phyloP scores from a whole-genome alignment of 2,113 vertebrate genomes.

The Turdus rufiventris region DNA sequence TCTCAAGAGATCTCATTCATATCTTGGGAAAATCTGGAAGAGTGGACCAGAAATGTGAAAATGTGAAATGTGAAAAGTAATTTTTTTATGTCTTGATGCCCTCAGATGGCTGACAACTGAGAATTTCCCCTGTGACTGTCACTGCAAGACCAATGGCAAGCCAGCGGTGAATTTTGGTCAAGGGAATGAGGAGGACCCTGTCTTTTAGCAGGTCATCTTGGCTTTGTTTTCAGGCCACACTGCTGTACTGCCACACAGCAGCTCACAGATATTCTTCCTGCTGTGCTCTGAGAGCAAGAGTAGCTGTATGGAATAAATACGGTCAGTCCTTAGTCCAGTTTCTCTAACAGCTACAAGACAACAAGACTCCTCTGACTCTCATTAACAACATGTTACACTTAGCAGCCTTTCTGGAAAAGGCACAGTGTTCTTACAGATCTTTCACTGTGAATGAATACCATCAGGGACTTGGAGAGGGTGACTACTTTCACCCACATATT shows the following conservation, averaged over 20 bases:
- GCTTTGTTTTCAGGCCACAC: neutral
- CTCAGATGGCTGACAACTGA: neutral
- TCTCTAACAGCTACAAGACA: neutral
- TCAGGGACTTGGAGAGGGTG: neutral
- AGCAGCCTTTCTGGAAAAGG: neutral
- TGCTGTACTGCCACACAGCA: neutral
- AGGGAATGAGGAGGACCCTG: neutral
- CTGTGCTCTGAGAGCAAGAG: neutral
- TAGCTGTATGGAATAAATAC: neutral
- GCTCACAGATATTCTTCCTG: neutral
- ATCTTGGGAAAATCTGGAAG: neutral
- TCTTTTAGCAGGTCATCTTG: neutral
- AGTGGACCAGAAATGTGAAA: neutral
- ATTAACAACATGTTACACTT: neutral
- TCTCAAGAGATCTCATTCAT: neutral
- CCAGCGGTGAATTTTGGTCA: neutral
- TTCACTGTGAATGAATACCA: neutral
- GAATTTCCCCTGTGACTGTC: neutral
- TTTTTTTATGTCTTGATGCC: fast-evolving
- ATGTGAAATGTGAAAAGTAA: neutral
- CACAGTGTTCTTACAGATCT: neutral
- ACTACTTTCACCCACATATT: neutral
- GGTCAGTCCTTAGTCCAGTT: neutral
- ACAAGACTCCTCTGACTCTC: neutral
- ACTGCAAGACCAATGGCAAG: neutral